phyloP scores from a whole-genome alignment of 1,140 invertebrate species.

The Zaprionus camerounensis region DNA sequence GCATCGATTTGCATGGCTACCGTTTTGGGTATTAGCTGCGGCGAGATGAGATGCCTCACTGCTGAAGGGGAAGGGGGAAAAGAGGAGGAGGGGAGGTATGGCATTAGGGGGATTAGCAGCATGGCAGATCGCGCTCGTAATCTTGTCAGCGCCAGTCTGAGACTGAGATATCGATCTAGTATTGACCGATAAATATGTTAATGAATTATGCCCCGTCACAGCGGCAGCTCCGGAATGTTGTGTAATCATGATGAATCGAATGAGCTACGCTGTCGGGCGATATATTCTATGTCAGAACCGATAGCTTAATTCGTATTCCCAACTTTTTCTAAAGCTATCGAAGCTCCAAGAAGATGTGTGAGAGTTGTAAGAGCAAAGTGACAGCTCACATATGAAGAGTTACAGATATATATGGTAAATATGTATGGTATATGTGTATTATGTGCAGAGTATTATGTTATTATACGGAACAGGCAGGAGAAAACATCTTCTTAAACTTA shows the following conservation, averaged over 20 bases:
- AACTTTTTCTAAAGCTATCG: background rate
- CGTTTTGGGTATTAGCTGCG: conserved; percentile 36
- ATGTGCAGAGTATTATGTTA: too few relatives aligned
- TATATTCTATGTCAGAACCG: background rate
- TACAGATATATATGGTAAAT: background rate
- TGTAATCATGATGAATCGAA: conserved; percentile 35
- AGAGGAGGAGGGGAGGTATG: background rate
- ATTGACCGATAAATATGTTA: conserved; percentile 49
- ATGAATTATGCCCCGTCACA: conserved; percentile 37
- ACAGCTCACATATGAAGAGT: too few relatives aligned
- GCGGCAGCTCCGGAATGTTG: conserved; percentile 19
- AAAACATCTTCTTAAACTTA: too few relatives aligned
- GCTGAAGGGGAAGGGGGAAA: background rate
- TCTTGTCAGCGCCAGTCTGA: conserved; percentile 30
- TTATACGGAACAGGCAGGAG: too few relatives aligned
- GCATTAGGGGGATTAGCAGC: conserved; percentile 28
- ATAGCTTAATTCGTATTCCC: background rate
- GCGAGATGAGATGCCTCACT: background rate
- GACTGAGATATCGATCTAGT: conserved; percentile 24
- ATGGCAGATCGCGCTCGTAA: conserved; percentile 23
- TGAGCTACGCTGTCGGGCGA: background rate
- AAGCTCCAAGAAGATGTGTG: background rate
- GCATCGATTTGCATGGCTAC: conserved; percentile 55
- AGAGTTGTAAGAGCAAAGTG: background rate
- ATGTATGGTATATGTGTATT: too few relatives aligned